These are phyloP conservation scores for Drosophila cracens DNA, from an alignment of 2,888 invertebrate genomes.

Conservation along the genomic window DNA sequence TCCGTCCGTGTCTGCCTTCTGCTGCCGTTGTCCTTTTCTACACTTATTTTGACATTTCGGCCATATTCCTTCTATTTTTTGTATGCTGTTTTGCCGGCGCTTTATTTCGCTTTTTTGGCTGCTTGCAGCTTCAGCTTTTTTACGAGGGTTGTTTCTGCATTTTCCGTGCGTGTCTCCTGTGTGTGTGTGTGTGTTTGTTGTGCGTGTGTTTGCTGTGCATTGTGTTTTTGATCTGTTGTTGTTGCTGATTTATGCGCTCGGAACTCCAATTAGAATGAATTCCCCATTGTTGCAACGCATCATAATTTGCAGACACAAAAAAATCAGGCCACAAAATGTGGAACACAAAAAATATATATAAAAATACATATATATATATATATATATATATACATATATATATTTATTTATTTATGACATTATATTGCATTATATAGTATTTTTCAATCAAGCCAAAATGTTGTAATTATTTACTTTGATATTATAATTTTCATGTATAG, in stretches of 20 bases:
- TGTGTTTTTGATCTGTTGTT: conserved; percentile 14
- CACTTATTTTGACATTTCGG: conserved; percentile 56
- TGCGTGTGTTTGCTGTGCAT: conserved; percentile 7
- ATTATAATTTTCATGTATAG: not conserved
- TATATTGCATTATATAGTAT: not conserved
- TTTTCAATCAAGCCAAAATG: conserved; percentile 7
- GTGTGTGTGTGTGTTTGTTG: not conserved
- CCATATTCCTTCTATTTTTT: conserved; percentile 44
- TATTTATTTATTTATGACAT: not conserved
- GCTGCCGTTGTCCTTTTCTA: conserved; percentile 28
- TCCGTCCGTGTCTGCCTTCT: conserved; percentile 21
- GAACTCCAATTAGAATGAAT: conserved; percentile 41
- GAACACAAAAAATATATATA: not conserved
- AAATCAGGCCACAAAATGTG: not conserved
- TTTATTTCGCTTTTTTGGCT: conserved; percentile 38
- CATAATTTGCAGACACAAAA: conserved; percentile 10
- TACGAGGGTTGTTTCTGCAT: conserved; percentile 62
- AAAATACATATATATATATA: not conserved
- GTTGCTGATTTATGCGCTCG: conserved; percentile 30
- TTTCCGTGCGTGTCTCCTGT: conserved; percentile 15
- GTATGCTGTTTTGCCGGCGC: conserved; percentile 61
- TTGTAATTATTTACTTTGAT: not conserved
- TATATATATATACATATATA: not conserved
- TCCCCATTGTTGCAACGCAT: conserved; percentile 25
- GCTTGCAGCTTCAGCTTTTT: conserved; percentile 20